phyloP scores from a whole-genome alignment of 2,888 invertebrate genomes.

The Isoperla grammatica region DNA sequence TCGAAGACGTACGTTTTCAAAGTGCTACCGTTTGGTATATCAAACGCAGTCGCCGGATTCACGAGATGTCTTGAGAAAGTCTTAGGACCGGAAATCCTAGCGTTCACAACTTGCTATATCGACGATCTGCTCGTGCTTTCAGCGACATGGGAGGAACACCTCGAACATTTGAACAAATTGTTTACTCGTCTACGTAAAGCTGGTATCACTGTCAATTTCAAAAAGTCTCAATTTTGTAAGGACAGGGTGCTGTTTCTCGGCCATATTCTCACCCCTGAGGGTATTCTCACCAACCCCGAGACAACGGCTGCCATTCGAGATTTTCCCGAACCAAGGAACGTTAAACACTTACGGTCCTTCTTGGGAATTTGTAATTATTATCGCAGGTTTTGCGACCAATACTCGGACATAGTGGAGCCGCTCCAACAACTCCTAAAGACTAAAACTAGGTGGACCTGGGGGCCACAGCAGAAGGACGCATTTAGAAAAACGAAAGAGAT shows the following conservation, averaged over 20 bases:
- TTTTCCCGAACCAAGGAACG: no score
- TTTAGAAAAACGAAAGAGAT: not conserved
- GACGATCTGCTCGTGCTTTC: not conserved
- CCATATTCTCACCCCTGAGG: not conserved
- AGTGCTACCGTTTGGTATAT: constrained; percentile 29
- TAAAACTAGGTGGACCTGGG: not conserved
- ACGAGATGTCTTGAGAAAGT: not conserved
- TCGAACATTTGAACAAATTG: not conserved
- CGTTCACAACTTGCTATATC: not conserved
- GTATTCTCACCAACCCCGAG: not conserved
- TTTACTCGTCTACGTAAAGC: not conserved
- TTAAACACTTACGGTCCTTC: no score
- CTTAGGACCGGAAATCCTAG: not conserved
- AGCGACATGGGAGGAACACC: not conserved
- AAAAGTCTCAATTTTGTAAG: no score
- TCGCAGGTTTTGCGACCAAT: no score
- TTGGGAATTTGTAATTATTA: not conserved
- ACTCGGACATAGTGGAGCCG: not conserved
- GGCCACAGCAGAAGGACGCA: no score
- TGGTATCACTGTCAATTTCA: not conserved
- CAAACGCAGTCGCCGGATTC: no score
- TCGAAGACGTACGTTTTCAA: constrained; percentile 25
- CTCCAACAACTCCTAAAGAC: not conserved
- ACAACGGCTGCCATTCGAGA: not conserved
- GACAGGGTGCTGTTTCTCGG: constrained; percentile 7